Evolutionary conservation across 2,888 invertebrate species (phyloP), one percentile per base, ranked within the genome.

Genomic region (Chrysopilus asiliformis): DNA sequence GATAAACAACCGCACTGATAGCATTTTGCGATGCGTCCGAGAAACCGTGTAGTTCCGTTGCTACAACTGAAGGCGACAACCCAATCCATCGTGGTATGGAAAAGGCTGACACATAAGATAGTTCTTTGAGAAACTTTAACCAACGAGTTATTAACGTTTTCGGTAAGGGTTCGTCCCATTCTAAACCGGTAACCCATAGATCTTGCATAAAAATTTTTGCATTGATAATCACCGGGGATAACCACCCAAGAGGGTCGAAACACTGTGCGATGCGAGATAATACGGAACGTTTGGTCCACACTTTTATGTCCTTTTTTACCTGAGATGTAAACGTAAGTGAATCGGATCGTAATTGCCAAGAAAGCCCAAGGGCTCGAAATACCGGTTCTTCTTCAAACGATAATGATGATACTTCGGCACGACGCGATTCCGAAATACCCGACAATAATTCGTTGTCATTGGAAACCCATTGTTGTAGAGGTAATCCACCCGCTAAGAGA

Each of bases 401-500:
- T 6, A 9, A 28, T 22, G 6, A 40, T 22, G 25, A 36, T 19
- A 4, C n/a, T 26, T n/a, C n/a, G n/a, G 26, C 26, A 13, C n/a
- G n/a, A n/a, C 26, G 13, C n/a, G n/a, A n/a, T 26, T 26, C 12
- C 26, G 26, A 13, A 26, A 26, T n/a, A 26, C 12, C n/a, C 13
- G 26, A 26, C n/a, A 26, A 13, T 12, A 26, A 13, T 9, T 14
- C 10, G 25, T 40, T 29, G 28, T 37, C 25, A 22, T 34, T 41
- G 13, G 38, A 28, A 28, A 38, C 25, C 38, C 35, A 34, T 18
- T 41, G 31, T 32, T 28, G 30, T 4, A 34, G 29, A 14, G 22
- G n/a, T 31, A 38, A 38, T 10, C 38, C 32, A 24, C 41, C 41
- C 29, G 41, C 35, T n/a, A n/a, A n/a, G n/a, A n/a, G n/a, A n/a